Evolutionary conservation across 2,797 vertebrate species (phyloP).

Genomic region (Myotis pilosus): DNA sequence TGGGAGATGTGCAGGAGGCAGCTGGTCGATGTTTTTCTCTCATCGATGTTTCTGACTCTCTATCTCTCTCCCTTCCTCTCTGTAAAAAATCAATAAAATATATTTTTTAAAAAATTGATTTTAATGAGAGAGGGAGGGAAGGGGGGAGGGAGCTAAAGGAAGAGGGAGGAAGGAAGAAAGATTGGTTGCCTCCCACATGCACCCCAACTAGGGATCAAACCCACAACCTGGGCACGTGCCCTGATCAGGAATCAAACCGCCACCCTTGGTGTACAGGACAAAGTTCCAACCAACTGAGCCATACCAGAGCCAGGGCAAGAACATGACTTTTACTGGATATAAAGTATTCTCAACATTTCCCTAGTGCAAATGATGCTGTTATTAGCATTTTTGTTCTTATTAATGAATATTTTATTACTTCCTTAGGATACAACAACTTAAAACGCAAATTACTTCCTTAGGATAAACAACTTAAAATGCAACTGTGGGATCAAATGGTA

Average conservation of each 20-base stretch:
- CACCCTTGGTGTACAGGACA: not conserved
- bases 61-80: too few relatives aligned
- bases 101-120: not conserved
- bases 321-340: not conserved
- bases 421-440: conserved; percentile 1
- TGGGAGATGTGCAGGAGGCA: too few relatives aligned
- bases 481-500: not conserved
- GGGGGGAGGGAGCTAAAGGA: not conserved
- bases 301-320: not conserved
- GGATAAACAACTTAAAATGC: conserved; percentile 26
- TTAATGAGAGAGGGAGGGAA: not conserved
- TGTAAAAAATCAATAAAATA: too few relatives aligned
- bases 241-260: not conserved
- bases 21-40: too few relatives aligned
- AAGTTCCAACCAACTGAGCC: not conserved
- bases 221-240: not conserved
- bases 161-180: not conserved
- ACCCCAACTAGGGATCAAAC: not conserved
- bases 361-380: not conserved
- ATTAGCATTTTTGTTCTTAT: not conserved
- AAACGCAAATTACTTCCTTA: conserved; percentile 25
- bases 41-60: too few relatives aligned
- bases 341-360: not conserved
- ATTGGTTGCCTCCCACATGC: not conserved
- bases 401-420: not conserved